Evolutionary conservation across 2,797 vertebrate species (phyloP).

Genomic region (Allobates femoralis): DNA sequence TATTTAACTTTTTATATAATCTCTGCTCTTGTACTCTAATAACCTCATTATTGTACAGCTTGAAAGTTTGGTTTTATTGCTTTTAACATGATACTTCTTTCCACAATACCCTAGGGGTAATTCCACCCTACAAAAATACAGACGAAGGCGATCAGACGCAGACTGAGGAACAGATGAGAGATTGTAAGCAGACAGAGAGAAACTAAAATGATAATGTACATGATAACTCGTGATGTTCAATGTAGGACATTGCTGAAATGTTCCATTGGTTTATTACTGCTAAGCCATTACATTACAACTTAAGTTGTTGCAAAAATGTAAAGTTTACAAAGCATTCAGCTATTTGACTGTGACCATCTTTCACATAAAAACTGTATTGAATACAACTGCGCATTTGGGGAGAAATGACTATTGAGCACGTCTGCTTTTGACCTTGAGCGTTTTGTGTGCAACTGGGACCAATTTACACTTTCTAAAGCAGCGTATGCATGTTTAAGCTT

Average conservation of each 20-base stretch:
- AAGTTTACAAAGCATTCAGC: not conserved
- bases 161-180: conserved; percentile 46
- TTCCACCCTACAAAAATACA: conserved; percentile 51
- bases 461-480: conserved; percentile 49
- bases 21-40: conserved; percentile 12
- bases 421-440: conserved; percentile 26
- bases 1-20: conserved; percentile 12
- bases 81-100: conserved; percentile 44
- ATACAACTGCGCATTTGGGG: not conserved
- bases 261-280: not conserved
- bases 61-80: conserved; percentile 49
- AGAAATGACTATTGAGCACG: not conserved
- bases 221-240: conserved; percentile 3
- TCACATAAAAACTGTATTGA: not conserved
- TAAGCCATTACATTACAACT: not conserved
- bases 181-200: conserved; percentile 35
- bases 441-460: conserved; percentile 11
- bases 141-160: conserved; percentile 32
- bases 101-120: conserved; percentile 37
- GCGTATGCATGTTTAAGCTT: conserved; percentile 28
- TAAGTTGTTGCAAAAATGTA: not conserved
- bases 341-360: not conserved
- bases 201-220: conserved; percentile 22
- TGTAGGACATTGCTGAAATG: not conserved
- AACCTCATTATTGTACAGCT: conserved; percentile 5